Percentiles rank a stretch among this genome's conserved stretches.
phyloP scores from a whole-genome alignment of 2,113 vertebrate genomes.

The Siphamia tubifer region DNA sequence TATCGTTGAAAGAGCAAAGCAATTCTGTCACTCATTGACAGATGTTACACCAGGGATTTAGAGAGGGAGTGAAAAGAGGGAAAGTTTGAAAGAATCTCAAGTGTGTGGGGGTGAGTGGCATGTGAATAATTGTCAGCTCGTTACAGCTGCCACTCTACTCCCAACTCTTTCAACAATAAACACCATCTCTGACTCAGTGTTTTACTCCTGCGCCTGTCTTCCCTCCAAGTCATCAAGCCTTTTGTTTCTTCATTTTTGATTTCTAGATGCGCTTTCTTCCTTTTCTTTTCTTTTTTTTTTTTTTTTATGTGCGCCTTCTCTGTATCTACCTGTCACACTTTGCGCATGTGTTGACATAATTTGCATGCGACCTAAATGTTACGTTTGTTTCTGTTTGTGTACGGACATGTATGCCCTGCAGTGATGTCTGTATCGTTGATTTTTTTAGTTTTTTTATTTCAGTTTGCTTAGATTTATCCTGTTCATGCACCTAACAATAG shows the following conservation, averaged over 20 bases:
- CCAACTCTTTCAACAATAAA: constrained; percentile 56
- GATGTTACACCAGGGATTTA: constrained; percentile 32
- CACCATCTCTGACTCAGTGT: constrained; percentile 35
- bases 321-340: constrained; percentile 30
- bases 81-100: constrained; percentile 50
- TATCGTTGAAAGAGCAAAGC: constrained; percentile 14
- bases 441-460: too few species aligned
- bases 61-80: constrained; percentile 6
- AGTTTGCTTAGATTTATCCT: constrained; percentile 58
- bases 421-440: constrained; percentile 48
- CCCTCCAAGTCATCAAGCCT: constrained; percentile 28
- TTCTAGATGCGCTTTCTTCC: constrained; percentile 3
- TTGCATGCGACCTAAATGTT: constrained; percentile 68
- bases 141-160: constrained; percentile 49
- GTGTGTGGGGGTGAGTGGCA: constrained; percentile 47
- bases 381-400: constrained; percentile 22
- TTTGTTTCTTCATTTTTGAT: constrained; percentile 22
- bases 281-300: not conserved
- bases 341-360: constrained; percentile 45
- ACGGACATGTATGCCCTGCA: constrained; percentile 24
- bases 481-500: constrained; percentile 73
- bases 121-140: constrained; percentile 52
- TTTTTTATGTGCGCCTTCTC: not conserved
- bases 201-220: constrained; percentile 6
- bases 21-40: constrained; percentile 6